Evolutionary conservation across 2,113 vertebrate genomes (phyloP).

Genomic region (Lepus timidus): DNA sequence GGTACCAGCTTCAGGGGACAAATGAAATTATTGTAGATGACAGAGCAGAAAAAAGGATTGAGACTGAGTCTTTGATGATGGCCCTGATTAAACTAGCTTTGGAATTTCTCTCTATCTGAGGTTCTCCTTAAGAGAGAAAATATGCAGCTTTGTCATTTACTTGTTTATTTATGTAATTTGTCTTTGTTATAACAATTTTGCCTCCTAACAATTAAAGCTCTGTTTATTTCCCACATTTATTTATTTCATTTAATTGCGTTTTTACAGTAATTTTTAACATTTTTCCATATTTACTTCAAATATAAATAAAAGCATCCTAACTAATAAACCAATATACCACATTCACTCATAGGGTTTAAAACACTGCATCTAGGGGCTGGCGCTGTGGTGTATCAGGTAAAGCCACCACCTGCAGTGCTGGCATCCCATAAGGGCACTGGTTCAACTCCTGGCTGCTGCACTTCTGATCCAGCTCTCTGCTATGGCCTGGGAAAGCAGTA

Average conservation of each 20-base stretch:
- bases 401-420: no score
- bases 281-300: not conserved
- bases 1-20: not conserved
- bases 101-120: not conserved
- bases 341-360: not conserved
- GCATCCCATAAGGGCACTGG: no score
- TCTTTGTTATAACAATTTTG: not conserved
- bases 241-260: no score
- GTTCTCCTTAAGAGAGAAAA: not conserved
- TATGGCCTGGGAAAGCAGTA: no score
- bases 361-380: not conserved
- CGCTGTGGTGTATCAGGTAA: no score
- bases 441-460: no score
- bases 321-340: not conserved
- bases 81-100: not conserved
- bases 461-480: no score
- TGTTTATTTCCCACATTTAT: no score
- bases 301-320: not conserved
- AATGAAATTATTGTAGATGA: not conserved
- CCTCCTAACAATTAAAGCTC: no score
- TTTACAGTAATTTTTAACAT: no score
- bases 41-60: not conserved
- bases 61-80: not conserved
- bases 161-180: not conserved
- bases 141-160: not conserved